A percentile compares a stretch with the other conserved stretches of the same genome.
phyloP scores from a whole-genome alignment of 2,797 vertebrate species.

The Poeciliopsis gracilis region DNA sequence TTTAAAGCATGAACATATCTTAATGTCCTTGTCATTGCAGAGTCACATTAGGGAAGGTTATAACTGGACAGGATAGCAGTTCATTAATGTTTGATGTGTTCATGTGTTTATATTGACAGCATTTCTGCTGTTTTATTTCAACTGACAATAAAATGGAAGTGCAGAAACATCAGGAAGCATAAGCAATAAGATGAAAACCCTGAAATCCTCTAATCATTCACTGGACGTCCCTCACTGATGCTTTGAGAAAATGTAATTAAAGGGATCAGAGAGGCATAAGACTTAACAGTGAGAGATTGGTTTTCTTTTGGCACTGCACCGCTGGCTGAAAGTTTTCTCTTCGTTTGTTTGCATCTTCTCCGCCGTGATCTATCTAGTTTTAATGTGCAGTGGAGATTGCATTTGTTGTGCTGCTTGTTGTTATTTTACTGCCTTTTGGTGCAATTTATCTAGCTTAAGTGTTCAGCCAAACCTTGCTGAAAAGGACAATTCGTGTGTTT shows the following conservation, averaged over 20 bases:
- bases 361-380: constrained; percentile 49
- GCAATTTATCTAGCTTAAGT: constrained; percentile 62
- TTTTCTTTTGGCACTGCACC: constrained; percentile 15
- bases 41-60: not conserved
- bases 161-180: not conserved
- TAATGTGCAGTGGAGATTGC: constrained; percentile 34
- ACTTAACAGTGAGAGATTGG: constrained; percentile 24
- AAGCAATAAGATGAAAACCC: not conserved
- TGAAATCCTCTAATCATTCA: constrained; percentile 18
- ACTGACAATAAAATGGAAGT: not conserved
- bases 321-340: constrained; percentile 47
- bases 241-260: constrained; percentile 58
- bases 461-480: constrained; percentile 26
- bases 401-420: constrained; percentile 55
- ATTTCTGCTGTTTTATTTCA: not conserved
- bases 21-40: not conserved
- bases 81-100: not conserved
- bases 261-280: constrained; percentile 25
- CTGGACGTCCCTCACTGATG: constrained; percentile 29
- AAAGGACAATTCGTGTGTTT: constrained; percentile 46
- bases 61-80: not conserved
- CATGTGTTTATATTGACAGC: not conserved
- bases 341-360: constrained; percentile 38
- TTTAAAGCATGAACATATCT: not conserved
- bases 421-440: constrained; percentile 39